Evolutionary conservation across 1,140 invertebrate genomes (phyloP).

Genomic region (Neomicropteryx cornuta): DNA sequence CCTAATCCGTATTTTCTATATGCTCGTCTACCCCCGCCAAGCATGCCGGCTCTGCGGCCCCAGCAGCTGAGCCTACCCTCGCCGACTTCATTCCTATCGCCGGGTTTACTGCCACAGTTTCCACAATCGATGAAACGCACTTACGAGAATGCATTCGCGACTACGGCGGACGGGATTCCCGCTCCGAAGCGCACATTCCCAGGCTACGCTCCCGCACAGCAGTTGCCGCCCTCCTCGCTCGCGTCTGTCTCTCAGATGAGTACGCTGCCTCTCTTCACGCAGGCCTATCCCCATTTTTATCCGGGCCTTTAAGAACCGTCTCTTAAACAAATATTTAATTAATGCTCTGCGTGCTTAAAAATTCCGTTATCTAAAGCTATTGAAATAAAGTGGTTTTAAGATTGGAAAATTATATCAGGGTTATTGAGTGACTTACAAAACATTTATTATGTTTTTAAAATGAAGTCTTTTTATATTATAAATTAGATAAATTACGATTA

Average conservation of each 20-base stretch:
- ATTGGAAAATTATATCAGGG: not conserved
- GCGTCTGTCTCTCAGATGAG: constrained; percentile 30
- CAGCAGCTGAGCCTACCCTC: constrained; percentile 36
- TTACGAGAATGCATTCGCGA: constrained; percentile 39
- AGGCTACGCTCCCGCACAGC: constrained; percentile 27
- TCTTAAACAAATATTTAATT: not conserved
- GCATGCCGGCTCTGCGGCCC: constrained; percentile 19
- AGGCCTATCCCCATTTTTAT: constrained; percentile 42
- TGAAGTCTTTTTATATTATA: not conserved
- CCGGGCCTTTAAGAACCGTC: constrained; percentile 31
- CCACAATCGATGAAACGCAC: constrained; percentile 26
- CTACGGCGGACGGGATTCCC: constrained; percentile 26
- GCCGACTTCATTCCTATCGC: constrained; percentile 23
- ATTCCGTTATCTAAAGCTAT: not conserved
- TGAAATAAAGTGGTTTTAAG: not conserved
- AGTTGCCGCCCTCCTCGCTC: constrained; percentile 29
- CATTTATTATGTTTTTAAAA: constrained; percentile 1
- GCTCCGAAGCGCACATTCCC: constrained; percentile 32
- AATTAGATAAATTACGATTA: not conserved
- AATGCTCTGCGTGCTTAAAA: not conserved
- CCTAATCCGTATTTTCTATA: constrained; percentile 16
- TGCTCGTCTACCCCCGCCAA: constrained; percentile 35
- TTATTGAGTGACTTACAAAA: not conserved
- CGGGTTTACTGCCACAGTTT: constrained; percentile 23
- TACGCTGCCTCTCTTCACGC: constrained; percentile 34